Conservation (phyloP, 2,888 invertebrate species). For the Chironomus tentans region DNA sequence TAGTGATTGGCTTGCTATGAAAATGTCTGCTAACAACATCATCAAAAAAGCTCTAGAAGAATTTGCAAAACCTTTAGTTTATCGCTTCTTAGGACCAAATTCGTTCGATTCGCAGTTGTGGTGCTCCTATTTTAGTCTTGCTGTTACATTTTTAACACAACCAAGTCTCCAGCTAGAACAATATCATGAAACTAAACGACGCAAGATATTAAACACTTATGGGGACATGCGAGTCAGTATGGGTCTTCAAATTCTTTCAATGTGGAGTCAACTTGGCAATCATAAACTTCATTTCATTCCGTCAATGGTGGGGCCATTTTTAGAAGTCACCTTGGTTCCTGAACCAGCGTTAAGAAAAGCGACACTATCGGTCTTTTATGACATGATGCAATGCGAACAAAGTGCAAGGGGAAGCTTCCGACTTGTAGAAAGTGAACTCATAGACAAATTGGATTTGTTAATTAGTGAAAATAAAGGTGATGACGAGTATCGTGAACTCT, state of each 20-base stretch:
- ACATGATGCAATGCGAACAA: conserved; percentile 91
- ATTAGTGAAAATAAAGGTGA: conserved; percentile 92
- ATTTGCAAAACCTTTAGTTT: conserved; percentile 76
- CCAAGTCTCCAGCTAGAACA: conserved; percentile 70
- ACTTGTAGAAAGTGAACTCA: conserved; percentile 85
- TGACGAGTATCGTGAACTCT: conserved; percentile 84
- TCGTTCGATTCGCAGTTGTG: conserved; percentile 71
- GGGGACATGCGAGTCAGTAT: conserved; percentile 88
- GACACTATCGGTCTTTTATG: conserved; percentile 85
- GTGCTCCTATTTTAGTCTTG: conserved; percentile 69
- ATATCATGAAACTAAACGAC: conserved; percentile 69
- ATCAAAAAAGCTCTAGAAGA: conserved; percentile 78
- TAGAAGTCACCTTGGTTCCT: conserved; percentile 86
- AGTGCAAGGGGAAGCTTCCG: conserved; percentile 74
- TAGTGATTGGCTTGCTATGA: conserved; percentile 82
- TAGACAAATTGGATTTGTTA: conserved; percentile 85
- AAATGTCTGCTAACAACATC: conserved; percentile 79
- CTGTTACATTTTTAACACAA: conserved; percentile 72
- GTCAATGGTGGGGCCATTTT: conserved; percentile 84
- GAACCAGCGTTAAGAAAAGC: conserved; percentile 77
- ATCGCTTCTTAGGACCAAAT: conserved; percentile 65
- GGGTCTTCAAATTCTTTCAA: conserved; percentile 83
- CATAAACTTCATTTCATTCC: conserved; percentile 85
- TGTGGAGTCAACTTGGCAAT: conserved; percentile 84
- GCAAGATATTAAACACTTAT: conserved; percentile 68